Evolutionary conservation across 2,113 vertebrate species (phyloP), one percentile per base, ranked within the genome.

Genomic region (Chrysochloris asiatica): DNA sequence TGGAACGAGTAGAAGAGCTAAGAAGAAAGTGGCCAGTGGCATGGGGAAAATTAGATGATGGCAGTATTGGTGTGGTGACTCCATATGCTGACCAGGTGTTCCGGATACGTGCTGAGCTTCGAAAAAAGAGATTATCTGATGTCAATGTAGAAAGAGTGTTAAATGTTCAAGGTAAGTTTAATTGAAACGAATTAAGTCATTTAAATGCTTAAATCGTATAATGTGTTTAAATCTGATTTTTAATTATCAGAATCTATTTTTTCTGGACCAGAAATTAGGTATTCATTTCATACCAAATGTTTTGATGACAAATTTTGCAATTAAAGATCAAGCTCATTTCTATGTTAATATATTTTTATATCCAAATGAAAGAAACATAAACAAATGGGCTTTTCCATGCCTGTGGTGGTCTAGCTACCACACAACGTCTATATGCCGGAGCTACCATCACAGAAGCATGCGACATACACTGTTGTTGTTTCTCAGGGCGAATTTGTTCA

Each of bases 1-100:
- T 99, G 73, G 99, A 99, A 93, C 98, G 99, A 5, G 99, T 99
- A 84, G 99, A 99, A 94, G 99, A 99, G 97, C 97, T 99, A 92
- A 98, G 99, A 72, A 99, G 98, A 95, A 99, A 99, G 96, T 99
- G 99, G 99, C 99, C 99, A 0, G 99, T 99, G 72, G 98, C 99
- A 4, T 99, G 99, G 99, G 99, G 99, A 52, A 99, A 99, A 94
- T 97, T 99, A 97, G 99, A 99, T 8, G 99, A 99, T 0, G 98
- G 99, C 84, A 99, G 99, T 93, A 99, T 99, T 17, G 99, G 99
- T 8, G 99, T 99, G 48, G 99, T 99, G 89, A 99, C 99, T 0
- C 99, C 99, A 0, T 99, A 99, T 4, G 99, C 99, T 0, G 99
- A 99, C 94, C 99, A 99, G 89, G 99, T 99, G 90, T 99, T 99